Base-by-base conservation (phyloP, 2,888 invertebrate species). In the Crocallis elinguaria region DNA sequence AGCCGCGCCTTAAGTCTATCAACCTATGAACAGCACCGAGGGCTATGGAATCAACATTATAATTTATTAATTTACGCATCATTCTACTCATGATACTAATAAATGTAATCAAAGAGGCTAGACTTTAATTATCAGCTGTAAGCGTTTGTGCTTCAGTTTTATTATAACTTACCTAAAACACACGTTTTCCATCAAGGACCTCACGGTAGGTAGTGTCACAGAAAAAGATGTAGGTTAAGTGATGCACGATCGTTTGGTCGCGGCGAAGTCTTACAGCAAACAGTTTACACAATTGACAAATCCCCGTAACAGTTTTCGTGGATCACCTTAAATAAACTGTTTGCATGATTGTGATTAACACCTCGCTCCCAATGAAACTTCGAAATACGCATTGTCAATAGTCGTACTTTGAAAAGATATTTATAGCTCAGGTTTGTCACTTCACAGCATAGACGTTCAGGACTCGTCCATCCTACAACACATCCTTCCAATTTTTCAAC, bases 271-370 rank as follows among this genome's bases (percentile, higher is more conserved):
- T 57, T 62, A 67, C 63, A 49, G 62, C 76, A 86, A 85, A 84
- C 80, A 87, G 82, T 87, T 86, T 83, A 84, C 84, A 84, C 88
- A 83, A 87, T 88, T 86, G 77, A 86, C 86, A 82, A 86, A 88
- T 79, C 82, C 74, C 79, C 71, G 86, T 79, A 86, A 82, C 82
- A 75, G 79, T 82, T n/a, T 81, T 86, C 78, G 78, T 84, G 83
- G 83, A 84, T 86, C 84, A 81, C 80, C 84, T 85, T 77, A 86
- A 87, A 86, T 85, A 88, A 84, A 85, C 82, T 84, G 86, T 87
- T 86, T 86, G 79, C 82, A 83, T 82, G 78, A 88, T 84, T 83
- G 79, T 89, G 82, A 88, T 91, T 91, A 90, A 82, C 90, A 91
- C 90, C 88, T 91, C 66, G 65, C 71, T 76, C 77, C 75, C 86